Evolutionary conservation across 2,888 invertebrate genomes (phyloP), one percentile per base, ranked within the genome.

Genomic region (Drosophila seclusa): DNA sequence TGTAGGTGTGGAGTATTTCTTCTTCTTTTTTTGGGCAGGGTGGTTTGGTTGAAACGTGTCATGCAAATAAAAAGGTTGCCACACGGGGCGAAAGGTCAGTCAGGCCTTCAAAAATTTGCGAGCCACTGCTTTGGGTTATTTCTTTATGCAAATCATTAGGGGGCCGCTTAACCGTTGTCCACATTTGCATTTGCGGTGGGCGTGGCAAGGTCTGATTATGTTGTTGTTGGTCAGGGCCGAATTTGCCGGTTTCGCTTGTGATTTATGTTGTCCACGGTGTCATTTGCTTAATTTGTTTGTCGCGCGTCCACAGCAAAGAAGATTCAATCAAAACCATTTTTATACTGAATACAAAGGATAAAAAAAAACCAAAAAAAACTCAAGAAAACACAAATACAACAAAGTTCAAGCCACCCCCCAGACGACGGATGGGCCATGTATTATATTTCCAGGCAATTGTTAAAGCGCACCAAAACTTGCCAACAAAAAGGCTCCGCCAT

Each of bases 91-190:
- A 78, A 73, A 78, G 85, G 84, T 83, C 87, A 84, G 67, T 57
- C n/a, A 6, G 59, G 63, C 59, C 65, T 82, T 75, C 42, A 68
- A 58, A 73, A 76, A 60, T 58, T 59, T 68, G 38, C 60, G 71
- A 69, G 40, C 48, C 31, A 50, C 50, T 24, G 13, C n/a, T 65
- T 69, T 74, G 79, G 77, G 79, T 68, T 78, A 69, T 79, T 77
- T 69, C 63, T 82, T 85, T 80, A 86, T 84, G 84, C 76, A 89
- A 84, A 89, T 84, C 73, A 76, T 67, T 24, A 24, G 66, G 49
- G 68, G 54, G 65, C 59, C 69, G 53, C 40, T 48, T 42, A 45
- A 45, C 55, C 55, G 32, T 48, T 59, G 31, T 21, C 13, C 13
- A 18, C 34, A 50, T 59, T 52, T 52, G 68, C 67, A 57, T 67